Evolutionary conservation across 2,888 invertebrate genomes (phyloP).

Genomic region (Sepioteuthis lessoniana): DNA sequence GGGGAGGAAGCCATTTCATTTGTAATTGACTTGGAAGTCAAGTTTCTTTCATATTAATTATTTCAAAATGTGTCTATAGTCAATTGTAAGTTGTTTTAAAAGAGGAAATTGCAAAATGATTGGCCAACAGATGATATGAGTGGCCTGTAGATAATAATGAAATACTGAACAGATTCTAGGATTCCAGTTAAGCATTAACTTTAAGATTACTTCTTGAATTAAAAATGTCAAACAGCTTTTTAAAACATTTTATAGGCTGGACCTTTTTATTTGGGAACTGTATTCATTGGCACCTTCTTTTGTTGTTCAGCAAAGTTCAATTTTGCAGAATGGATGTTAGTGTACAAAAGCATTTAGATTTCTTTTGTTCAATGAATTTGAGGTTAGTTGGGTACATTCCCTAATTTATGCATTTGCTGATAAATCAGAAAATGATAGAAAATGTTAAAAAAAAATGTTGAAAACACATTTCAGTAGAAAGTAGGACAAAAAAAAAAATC

Average conservation of each 20-base stretch:
- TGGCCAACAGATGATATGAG: no score
- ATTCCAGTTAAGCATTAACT: not conserved
- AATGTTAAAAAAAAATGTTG: not conserved
- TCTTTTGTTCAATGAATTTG: not conserved
- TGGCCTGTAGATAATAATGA: no score
- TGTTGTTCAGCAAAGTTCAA: not conserved
- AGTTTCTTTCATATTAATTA: no score
- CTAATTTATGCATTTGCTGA: not conserved
- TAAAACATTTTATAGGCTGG: not conserved
- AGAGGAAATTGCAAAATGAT: no score
- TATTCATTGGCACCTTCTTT: not conserved
- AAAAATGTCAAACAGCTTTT: not conserved
- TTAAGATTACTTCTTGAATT: not conserved
- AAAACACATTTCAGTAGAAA: not conserved
- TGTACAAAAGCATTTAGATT: no score
- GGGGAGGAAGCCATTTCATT: no score
- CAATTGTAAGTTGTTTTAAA: no score
- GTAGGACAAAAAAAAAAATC: not conserved
- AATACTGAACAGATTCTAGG: not conserved
- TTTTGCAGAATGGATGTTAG: not conserved
- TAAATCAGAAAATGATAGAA: not conserved
- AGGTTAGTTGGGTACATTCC: not conserved
- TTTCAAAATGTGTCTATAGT: no score
- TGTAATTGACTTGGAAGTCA: no score
- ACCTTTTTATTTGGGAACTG: not conserved